Conservation (phyloP, 1,140 invertebrate genomes). For the Antheraea mylitta region DNA sequence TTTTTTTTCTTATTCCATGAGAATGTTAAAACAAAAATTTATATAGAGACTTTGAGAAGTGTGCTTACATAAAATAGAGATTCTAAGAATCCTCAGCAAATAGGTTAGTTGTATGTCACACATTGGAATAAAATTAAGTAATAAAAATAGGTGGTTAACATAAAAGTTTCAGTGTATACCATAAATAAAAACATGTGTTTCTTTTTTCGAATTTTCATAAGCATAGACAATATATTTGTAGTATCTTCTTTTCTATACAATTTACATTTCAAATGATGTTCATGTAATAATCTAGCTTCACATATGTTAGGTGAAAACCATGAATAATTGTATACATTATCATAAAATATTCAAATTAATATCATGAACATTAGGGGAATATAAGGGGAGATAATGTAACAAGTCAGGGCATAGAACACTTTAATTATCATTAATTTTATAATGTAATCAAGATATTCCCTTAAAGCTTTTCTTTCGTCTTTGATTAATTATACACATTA, state of each 20-base stretch:
- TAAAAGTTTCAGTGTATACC: neutral
- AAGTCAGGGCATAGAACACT: neutral
- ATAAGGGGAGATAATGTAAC: neutral
- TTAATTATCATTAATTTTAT: neutral
- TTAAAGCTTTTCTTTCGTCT: slow-evolving; percentile 3
- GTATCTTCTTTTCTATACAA: neutral
- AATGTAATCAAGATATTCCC: slow-evolving; percentile 7
- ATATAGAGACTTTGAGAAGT: neutral
- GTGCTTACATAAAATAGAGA: neutral
- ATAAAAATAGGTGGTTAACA: neutral
- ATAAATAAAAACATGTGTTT: neutral
- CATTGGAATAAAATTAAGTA: neutral
- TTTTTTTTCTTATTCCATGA: neutral
- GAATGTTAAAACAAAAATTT: neutral
- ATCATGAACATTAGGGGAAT: neutral
- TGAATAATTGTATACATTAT: slow-evolving; percentile 2
- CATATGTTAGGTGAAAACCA: neutral
- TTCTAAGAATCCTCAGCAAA: slow-evolving; percentile 6
- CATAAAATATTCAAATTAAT: neutral
- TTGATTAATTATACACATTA: neutral
- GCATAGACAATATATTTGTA: neutral
- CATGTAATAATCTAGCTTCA: neutral
- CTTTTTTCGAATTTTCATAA: too few relatives aligned
- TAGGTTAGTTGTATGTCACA: neutral
- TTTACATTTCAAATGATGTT: neutral